These are phyloP conservation scores for Fistularia commersonii DNA, from an alignment of 2,797 vertebrate genomes.

Conservation along the genomic window DNA sequence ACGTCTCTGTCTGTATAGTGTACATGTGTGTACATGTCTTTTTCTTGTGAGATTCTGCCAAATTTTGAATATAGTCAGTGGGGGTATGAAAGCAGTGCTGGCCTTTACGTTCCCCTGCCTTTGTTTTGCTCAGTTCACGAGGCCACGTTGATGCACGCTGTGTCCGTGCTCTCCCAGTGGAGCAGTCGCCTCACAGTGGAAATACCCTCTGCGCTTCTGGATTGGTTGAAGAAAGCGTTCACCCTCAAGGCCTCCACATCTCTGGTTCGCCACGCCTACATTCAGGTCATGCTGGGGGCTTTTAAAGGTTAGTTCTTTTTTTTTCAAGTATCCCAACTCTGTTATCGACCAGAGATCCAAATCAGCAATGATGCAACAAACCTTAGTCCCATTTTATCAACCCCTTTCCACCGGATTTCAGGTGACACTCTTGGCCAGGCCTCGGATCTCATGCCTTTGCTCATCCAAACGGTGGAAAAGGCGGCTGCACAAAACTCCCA, in stretches of 20 bases:
- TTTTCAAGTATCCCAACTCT: too few relatives aligned
- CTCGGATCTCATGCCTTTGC: slow-evolving; percentile 80
- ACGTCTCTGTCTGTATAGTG: too few relatives aligned
- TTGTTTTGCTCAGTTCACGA: slow-evolving; percentile 81
- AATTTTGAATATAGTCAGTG: too few relatives aligned
- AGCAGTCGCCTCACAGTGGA: slow-evolving; percentile 84
- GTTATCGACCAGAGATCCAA: too few relatives aligned
- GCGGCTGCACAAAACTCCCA: slow-evolving; percentile 89
- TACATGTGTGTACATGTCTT: too few relatives aligned
- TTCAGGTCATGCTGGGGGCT: slow-evolving; percentile 89
- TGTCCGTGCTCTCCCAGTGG: slow-evolving; percentile 90
- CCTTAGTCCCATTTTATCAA: too few relatives aligned
- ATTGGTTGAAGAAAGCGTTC: slow-evolving; percentile 95
- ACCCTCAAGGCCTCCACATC: slow-evolving; percentile 93
- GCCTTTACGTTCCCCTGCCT: neutral
- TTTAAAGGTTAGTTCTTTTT: slow-evolving; percentile 83
- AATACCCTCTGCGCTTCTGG: slow-evolving; percentile 82
- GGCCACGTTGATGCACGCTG: slow-evolving; percentile 89
- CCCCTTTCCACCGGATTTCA: slow-evolving; percentile 49
- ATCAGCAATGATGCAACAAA: too few relatives aligned
- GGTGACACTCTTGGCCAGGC: slow-evolving; percentile 88
- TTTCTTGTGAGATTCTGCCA: too few relatives aligned
- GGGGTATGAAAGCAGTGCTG: too few relatives aligned
- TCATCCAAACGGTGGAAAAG: slow-evolving; percentile 91
- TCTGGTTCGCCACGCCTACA: slow-evolving; percentile 90